These are phyloP conservation scores for Arctocebus calabarensis DNA, from an alignment of 2,797 vertebrate genomes.

Conservation along the genomic window DNA sequence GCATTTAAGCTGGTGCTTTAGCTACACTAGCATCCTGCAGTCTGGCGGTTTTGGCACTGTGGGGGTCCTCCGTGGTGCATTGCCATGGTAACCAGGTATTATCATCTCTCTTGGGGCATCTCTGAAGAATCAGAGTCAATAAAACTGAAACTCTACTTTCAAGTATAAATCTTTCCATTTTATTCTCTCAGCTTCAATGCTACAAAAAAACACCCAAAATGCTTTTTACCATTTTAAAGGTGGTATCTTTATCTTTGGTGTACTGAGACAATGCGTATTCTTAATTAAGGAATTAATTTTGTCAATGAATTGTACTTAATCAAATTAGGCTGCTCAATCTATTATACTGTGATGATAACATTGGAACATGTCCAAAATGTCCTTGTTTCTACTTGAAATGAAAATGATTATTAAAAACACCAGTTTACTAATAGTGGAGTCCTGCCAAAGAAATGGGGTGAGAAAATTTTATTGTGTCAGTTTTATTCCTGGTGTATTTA, in stretches of 20 bases:
- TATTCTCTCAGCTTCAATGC: background rate
- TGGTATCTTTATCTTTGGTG: background rate
- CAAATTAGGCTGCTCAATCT: conserved; percentile 15
- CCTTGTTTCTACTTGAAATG: conserved; percentile 27
- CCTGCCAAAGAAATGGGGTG: background rate
- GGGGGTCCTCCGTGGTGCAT: background rate
- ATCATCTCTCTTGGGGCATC: background rate
- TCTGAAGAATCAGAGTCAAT: background rate
- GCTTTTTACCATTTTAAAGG: conserved; percentile 5
- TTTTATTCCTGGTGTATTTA: conserved; percentile 34
- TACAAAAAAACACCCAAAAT: background rate
- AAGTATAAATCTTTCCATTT: background rate
- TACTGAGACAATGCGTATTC: background rate
- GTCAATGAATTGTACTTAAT: conserved; percentile 25
- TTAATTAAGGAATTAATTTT: conserved; percentile 58
- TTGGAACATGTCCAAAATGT: background rate
- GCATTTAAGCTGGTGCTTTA: background rate
- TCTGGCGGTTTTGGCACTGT: background rate
- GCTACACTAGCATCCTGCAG: background rate
- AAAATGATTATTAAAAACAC: conserved; percentile 31
- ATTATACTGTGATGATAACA: background rate
- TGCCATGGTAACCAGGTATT: conserved; percentile 26
- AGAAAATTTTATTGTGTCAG: conserved; percentile 3
- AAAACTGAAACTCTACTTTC: background rate
- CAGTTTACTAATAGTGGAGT: background rate